Base-by-base conservation (phyloP, 53 echinoderm and acorn worm genomes). In the Temnopleurus reevesii region DNA sequence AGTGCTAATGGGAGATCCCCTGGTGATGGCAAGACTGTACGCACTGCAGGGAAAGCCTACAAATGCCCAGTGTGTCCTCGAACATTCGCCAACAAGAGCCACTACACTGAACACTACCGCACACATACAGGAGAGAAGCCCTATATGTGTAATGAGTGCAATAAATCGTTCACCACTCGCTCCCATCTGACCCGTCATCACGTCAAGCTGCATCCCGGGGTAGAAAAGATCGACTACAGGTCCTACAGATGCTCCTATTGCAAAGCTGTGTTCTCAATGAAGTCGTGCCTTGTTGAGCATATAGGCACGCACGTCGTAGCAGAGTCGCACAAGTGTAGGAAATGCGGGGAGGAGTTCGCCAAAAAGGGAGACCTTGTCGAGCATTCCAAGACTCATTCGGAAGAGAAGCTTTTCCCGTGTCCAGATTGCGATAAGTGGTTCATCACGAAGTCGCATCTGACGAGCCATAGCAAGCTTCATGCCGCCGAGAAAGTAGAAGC, bases 81-180 rank as follows among this genome's bases (percentile, higher is more conserved):
- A 41, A 12, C 19, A 6, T 71, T 36, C 19, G 2, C 6, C 21
- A 41, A 38, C 41, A 71, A 33, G 34, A 33, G 13, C 18, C 63
- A 63, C 34, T 63, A 33, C 17, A 17, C 1, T 30, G 63, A 63
- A 63, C 63, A 63, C 18, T 1, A n/a, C 19, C 19, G 71, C 36
- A 71, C 10, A 6, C 71, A 71, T n/a, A 71, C 71, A 8, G 71
- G 71, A 12, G 71, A 71, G 15, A 71, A 71, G n/a, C 71, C 71
- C 23, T 71, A 38, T 6, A 36, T 19, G 38, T 71, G 71, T 71
- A n/a, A 1, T 1, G 71, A 71, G 23, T 71, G 71, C 41, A 41
- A 41, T 1, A 71, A 71, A 41, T 38, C n/a, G 36, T 71, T 71
- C 10, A 41, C 41, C 21, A 71, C 71, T 6, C n/a, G n/a, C 8